Conservation (phyloP, 2,888 invertebrate species). For the Hirtodrosophila alboralis region DNA sequence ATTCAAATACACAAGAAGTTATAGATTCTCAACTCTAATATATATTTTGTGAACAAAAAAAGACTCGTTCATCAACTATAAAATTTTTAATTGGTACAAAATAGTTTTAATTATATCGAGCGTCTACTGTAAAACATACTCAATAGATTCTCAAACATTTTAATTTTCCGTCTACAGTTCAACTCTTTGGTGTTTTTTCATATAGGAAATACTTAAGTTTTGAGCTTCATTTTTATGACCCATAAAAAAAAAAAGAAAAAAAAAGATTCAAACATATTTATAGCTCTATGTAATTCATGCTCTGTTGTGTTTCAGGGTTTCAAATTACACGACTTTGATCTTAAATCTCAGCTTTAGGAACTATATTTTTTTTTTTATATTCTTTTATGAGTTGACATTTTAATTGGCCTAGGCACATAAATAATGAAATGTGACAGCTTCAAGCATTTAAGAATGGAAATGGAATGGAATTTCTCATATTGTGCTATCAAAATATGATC, state of each 20-base stretch:
- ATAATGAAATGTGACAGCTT: conserved; percentile 52
- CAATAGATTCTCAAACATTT: conserved; percentile 11
- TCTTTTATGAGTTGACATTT: conserved; percentile 48
- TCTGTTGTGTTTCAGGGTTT: conserved; percentile 36
- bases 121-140: no score
- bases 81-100: no score
- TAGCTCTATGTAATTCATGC: conserved; percentile 31
- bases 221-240: conserved; percentile 50
- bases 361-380: conserved; percentile 6
- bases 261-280: conserved; percentile 58
- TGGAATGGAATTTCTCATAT: conserved; percentile 8
- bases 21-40: no score
- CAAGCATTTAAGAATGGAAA: conserved; percentile 17
- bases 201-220: conserved; percentile 59
- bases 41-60: no score
- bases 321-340: conserved; percentile 60
- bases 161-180: conserved; percentile 1
- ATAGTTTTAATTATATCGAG: no score
- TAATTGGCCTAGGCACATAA: conserved; percentile 61
- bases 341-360: conserved; percentile 24
- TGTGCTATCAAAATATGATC: conserved; percentile 17
- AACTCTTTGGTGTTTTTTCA: not conserved
- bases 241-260: conserved; percentile 65
- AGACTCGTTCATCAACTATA: no score
- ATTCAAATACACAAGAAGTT: no score